A percentile compares a stretch with the other conserved stretches of the same genome.
Conservation (phyloP, 1,140 invertebrate genomes). For the Lithobius niger region DNA sequence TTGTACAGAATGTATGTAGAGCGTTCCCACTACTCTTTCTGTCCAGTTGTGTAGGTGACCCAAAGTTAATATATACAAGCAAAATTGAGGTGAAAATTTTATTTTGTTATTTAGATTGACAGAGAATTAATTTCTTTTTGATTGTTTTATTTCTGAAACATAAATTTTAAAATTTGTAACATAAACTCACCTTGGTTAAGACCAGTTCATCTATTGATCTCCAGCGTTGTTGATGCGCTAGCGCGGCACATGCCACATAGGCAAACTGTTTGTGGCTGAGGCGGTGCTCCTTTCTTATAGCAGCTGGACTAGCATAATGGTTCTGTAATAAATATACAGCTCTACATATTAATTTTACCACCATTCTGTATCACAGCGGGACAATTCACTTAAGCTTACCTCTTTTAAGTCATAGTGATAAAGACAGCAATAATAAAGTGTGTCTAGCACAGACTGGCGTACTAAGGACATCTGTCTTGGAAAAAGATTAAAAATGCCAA, state of each 20-base stretch:
- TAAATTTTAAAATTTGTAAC: too few species aligned
- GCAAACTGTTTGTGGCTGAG: conserved; percentile 31
- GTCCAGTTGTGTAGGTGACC: too few species aligned
- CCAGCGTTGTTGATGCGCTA: conserved; percentile 27
- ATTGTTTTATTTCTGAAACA: too few species aligned
- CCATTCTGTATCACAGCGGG: neutral
- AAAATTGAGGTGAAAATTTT: too few species aligned
- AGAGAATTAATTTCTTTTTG: too few species aligned
- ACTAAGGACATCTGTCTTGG: conserved; percentile 21
- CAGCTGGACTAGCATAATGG: conserved; percentile 23
- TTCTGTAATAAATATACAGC: conserved; percentile 12
- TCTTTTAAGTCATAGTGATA: conserved; percentile 28
- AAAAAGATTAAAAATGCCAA: conserved; percentile 18
- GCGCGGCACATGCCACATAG: conserved; percentile 28
- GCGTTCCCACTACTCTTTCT: too few species aligned
- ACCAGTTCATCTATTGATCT: conserved; percentile 28
- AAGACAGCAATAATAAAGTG: conserved; percentile 29
- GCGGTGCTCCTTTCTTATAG: conserved; percentile 24
- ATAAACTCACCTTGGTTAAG: conserved; percentile 26
- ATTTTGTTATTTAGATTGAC: too few species aligned
- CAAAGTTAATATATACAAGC: too few species aligned
- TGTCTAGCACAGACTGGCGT: conserved; percentile 25
- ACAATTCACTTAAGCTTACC: neutral
- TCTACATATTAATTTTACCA: neutral
- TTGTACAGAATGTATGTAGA: too few species aligned